Percentiles rank a stretch among this genome's conserved stretches.
Evolutionary conservation across 2,888 invertebrate species (phyloP).

Genomic region (Tachina fera): DNA sequence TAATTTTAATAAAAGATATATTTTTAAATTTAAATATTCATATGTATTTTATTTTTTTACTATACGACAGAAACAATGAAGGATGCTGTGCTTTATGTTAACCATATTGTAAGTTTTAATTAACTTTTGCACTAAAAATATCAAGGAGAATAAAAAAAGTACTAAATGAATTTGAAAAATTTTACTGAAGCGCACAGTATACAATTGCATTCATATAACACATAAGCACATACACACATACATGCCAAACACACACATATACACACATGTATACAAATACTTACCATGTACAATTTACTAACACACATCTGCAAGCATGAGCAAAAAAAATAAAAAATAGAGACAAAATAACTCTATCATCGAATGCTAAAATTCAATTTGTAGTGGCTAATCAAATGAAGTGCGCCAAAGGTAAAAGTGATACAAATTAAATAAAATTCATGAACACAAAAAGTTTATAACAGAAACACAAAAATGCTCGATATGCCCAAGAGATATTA

Average conservation of each 20-base stretch:
- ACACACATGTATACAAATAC: background rate
- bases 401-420: slow-evolving; percentile 66
- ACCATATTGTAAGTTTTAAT: slow-evolving; percentile 30
- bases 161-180: slow-evolving; percentile 33
- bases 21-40: background rate
- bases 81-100: slow-evolving; percentile 34
- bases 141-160: background rate
- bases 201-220: background rate
- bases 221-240: background rate
- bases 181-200: background rate
- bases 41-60: background rate
- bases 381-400: slow-evolving; percentile 65
- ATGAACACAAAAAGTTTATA: background rate
- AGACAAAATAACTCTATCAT: slow-evolving; percentile 37
- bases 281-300: no score
- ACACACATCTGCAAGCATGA: no score
- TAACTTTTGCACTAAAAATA: slow-evolving; percentile 30
- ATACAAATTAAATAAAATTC: slow-evolving; percentile 67
- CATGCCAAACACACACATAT: background rate
- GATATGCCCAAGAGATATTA: slow-evolving; percentile 58
- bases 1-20: no score
- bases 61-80: slow-evolving; percentile 10
- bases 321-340: background rate
- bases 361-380: slow-evolving; percentile 67
- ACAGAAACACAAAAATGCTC: background rate